Evolutionary conservation across 2,888 invertebrate genomes (phyloP).

Genomic region (Uropetala carovei): DNA sequence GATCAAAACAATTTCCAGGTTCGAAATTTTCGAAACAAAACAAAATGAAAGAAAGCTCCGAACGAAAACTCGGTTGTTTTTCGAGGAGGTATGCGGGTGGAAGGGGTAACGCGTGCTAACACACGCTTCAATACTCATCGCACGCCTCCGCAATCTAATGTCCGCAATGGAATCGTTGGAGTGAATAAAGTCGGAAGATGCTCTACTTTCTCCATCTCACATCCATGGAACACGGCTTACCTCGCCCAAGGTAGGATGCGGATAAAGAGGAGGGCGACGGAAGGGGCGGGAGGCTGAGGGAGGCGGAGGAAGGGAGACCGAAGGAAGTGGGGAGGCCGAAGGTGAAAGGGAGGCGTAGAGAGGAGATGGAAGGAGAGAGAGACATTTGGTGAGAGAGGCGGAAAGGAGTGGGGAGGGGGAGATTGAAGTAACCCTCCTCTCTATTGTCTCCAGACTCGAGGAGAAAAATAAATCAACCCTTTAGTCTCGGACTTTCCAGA

Average conservation of each 20-base stretch:
- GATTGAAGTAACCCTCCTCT: neutral
- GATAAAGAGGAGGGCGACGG: neutral
- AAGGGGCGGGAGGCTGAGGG: neutral
- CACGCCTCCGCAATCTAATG: constrained; percentile 1
- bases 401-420: neutral
- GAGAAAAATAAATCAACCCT: constrained; percentile 35
- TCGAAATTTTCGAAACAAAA: neutral
- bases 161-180: constrained; percentile 6
- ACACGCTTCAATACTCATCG: constrained; percentile 10
- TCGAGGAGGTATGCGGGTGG: neutral
- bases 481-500: constrained; percentile 35
- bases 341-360: neutral
- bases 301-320: neutral
- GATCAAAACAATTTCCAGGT: neutral
- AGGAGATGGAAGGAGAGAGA: neutral
- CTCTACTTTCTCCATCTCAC: constrained; percentile 14
- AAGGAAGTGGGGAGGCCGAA: neutral
- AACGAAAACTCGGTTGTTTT: neutral
- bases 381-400: neutral
- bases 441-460: constrained; percentile 15
- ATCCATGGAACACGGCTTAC: neutral
- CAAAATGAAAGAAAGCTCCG: neutral
- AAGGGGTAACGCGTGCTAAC: neutral
- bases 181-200: constrained; percentile 25
- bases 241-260: neutral